phyloP scores from a whole-genome alignment of 2,113 vertebrate genomes.

The Chinchilla lanigera region DNA sequence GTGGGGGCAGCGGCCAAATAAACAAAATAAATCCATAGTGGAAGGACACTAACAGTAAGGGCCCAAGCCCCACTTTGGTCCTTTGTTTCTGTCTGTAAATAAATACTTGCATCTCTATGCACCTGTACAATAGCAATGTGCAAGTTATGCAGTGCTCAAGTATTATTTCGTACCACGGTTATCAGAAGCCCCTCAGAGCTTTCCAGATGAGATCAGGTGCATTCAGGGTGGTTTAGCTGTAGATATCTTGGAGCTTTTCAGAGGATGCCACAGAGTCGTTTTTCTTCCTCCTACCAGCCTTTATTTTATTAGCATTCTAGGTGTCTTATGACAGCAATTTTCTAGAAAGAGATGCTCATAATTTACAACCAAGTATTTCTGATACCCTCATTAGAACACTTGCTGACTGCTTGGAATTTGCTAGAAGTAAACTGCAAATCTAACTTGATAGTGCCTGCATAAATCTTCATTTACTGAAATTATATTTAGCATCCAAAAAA shows the following conservation, averaged over 20 bases:
- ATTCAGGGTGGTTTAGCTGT: background rate
- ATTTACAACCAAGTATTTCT: background rate
- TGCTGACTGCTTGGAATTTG: background rate
- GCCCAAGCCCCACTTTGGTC: background rate
- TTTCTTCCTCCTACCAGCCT: background rate
- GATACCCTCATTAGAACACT: background rate
- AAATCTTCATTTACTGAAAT: slow-evolving; percentile 33
- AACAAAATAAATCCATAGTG: background rate
- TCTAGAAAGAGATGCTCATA: slow-evolving; percentile 9
- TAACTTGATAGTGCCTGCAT: background rate
- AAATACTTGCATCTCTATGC: background rate
- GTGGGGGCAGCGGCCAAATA: background rate
- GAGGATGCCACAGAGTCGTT: background rate
- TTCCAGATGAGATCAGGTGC: background rate
- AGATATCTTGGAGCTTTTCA: background rate
- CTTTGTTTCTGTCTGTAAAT: background rate
- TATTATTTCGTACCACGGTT: background rate
- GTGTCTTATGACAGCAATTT: background rate
- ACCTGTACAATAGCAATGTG: background rate
- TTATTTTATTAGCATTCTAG: background rate
- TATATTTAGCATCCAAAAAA: background rate
- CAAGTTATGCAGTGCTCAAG: background rate
- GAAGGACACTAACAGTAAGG: background rate
- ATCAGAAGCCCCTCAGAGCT: background rate
- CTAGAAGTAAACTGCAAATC: slow-evolving; percentile 8